Base-by-base conservation (phyloP, 1,140 invertebrate species). In the Drosophila watanabei region DNA sequence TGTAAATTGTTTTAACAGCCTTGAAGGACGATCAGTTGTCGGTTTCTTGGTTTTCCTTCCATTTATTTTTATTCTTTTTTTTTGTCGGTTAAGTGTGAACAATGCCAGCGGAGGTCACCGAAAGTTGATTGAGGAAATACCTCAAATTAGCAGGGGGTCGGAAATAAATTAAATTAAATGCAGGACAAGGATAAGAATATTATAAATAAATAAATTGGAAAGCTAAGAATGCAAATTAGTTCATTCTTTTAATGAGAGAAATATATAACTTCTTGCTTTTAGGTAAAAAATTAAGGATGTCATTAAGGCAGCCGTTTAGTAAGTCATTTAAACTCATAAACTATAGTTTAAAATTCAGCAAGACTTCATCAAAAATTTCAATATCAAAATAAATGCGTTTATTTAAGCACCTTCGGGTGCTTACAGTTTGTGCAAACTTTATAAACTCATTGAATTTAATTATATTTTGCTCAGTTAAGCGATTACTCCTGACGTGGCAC, bases 1-100 rank as follows among this genome's bases (percentile, higher is more conserved):
- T 87, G 84, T 87, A 87, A 87, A 87, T 87, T 87, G 85, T 89
- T 87, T 87, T 87, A 87, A 87, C 85, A 87, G 84, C 84, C 84
- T 87, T 87, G 84, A 87, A 89, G 80, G 84, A 87, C 87, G 82
- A 84, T 64, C 72, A 72, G 80, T 79, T 63, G 41, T 49, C 70
- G 28, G 41, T 83, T 51, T 39, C 60, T 66, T 65, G 62, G 68
- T 16, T 66, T 57, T 41, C 20, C 32, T 41, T 30, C 57, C 30
- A 37, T 78, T 82, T 54, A 45, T 66, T 64, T 37, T 71, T 62
- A 54, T 39, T 70, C 61, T 58, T 48, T 71, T 68, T 68, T 56
- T 52, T 52, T 13, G 35, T 52, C 46, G 48, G 51, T 32, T 52
- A 73, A 77, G 78, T 84, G 83, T 75, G 77, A 88, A 83, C 65